These are phyloP conservation scores for Mimumesa dahlbomi DNA, from an alignment of 2,888 invertebrate species.

Conservation along the genomic window DNA sequence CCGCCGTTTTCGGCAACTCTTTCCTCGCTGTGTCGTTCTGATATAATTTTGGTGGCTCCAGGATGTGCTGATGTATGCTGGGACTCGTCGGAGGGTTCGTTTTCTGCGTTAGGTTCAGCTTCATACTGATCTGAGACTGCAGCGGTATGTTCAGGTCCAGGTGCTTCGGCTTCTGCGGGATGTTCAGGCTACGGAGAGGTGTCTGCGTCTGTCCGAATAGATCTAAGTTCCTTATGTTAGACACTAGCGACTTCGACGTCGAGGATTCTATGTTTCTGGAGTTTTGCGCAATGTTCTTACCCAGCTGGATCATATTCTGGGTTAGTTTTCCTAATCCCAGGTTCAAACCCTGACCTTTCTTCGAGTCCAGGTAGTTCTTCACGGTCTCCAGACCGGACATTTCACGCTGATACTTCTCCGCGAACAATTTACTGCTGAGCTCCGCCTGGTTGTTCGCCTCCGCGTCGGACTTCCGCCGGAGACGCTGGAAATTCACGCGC, in stretches of 20 bases:
- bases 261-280: slow-evolving; percentile 68
- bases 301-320: slow-evolving; percentile 77
- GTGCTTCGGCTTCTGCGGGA: slow-evolving; percentile 71
- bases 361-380: slow-evolving; percentile 76
- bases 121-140: slow-evolving; percentile 51
- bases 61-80: slow-evolving; percentile 71
- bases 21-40: slow-evolving; percentile 70
- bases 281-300: slow-evolving; percentile 74
- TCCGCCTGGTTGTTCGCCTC: slow-evolving; percentile 72
- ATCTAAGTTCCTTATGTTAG: slow-evolving; percentile 65
- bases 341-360: slow-evolving; percentile 74
- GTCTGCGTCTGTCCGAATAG: slow-evolving; percentile 47
- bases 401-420: slow-evolving; percentile 76
- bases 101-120: slow-evolving; percentile 59
- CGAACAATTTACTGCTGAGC: slow-evolving; percentile 70
- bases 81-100: slow-evolving; percentile 58
- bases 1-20: slow-evolving; percentile 62
- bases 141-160: slow-evolving; percentile 70
- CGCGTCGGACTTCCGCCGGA: slow-evolving; percentile 74
- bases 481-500: slow-evolving; percentile 71
- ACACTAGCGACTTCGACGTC: slow-evolving; percentile 46
- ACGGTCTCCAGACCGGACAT: slow-evolving; percentile 75
- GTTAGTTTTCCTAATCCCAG: slow-evolving; percentile 75
- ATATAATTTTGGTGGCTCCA: slow-evolving; percentile 75
- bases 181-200: slow-evolving; percentile 53